phyloP scores from a whole-genome alignment of 1,140 invertebrate species.

The Pseudomyrmex pallidus region DNA sequence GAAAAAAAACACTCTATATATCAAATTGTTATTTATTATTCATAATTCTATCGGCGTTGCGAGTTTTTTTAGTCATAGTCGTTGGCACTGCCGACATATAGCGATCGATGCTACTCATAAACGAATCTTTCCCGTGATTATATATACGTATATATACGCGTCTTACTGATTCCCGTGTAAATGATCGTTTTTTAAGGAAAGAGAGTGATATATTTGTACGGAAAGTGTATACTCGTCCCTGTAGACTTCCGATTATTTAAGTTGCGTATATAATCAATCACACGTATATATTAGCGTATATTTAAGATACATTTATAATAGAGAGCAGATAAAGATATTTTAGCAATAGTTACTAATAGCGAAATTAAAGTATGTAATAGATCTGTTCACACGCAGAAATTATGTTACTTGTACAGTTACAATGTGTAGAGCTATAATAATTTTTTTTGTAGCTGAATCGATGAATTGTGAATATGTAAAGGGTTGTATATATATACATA shows the following conservation, averaged over 20 bases:
- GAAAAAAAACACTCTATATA: slow-evolving; percentile 50
- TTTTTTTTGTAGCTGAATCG: slow-evolving; percentile 30
- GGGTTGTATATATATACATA: slow-evolving; percentile 15
- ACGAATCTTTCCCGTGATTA: slow-evolving; percentile 43
- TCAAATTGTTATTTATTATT: slow-evolving; percentile 67
- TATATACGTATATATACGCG: slow-evolving; percentile 31
- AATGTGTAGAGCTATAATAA: slow-evolving; percentile 1
- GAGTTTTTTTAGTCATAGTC: slow-evolving; percentile 62
- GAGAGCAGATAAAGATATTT: not conserved
- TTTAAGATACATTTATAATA: too few relatives aligned
- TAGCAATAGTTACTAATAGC: not conserved
- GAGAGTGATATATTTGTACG: slow-evolving; percentile 65
- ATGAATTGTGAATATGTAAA: slow-evolving; percentile 16
- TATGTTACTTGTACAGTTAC: slow-evolving; percentile 23
- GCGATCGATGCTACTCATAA: slow-evolving; percentile 55
- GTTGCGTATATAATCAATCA: slow-evolving; percentile 21
- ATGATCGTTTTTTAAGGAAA: slow-evolving; percentile 27
- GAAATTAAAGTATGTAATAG: too few relatives aligned
- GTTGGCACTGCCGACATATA: slow-evolving; percentile 57
- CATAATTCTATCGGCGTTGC: slow-evolving; percentile 70
- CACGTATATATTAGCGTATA: not conserved
- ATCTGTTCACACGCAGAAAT: slow-evolving; percentile 27
- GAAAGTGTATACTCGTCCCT: slow-evolving; percentile 50
- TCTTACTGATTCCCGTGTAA: slow-evolving; percentile 52
- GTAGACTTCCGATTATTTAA: slow-evolving; percentile 51